Percentiles rank a stretch among this genome's conserved stretches.
Evolutionary conservation across 1,140 invertebrate species (phyloP).

Genomic region (Melitaea cinxia): DNA sequence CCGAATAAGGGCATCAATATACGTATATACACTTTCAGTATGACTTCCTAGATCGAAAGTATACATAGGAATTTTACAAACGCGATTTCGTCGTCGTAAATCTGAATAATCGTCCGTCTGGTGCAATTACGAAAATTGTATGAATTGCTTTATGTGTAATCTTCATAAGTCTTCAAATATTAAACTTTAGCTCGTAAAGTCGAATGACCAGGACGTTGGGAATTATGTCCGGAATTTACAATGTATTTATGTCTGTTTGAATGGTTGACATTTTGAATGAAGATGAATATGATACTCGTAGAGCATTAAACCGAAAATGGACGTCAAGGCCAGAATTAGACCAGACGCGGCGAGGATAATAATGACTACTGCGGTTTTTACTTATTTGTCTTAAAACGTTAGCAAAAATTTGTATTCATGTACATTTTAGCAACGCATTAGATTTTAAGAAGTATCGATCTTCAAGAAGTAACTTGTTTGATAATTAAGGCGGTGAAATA

Average conservation of each 20-base stretch:
- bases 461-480: no score
- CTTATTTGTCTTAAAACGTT: background rate
- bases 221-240: slow-evolving; percentile 36
- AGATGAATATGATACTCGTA: slow-evolving; percentile 34
- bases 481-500: no score
- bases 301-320: slow-evolving; percentile 27
- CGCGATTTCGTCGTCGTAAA: slow-evolving; percentile 32
- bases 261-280: slow-evolving; percentile 39
- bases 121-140: slow-evolving; percentile 40
- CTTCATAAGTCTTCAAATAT: slow-evolving; percentile 33
- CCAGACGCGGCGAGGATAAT: slow-evolving; percentile 20
- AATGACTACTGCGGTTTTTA: slow-evolving; percentile 15
- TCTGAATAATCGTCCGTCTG: slow-evolving; percentile 34
- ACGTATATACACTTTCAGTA: slow-evolving; percentile 3
- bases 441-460: no score
- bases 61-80: slow-evolving; percentile 29
- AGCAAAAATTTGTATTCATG: background rate
- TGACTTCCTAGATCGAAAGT: slow-evolving; percentile 37
- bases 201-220: slow-evolving; percentile 13
- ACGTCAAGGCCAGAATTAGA: slow-evolving; percentile 30
- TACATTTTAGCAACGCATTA: background rate
- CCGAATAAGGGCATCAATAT: slow-evolving; percentile 24
- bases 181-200: slow-evolving; percentile 25
- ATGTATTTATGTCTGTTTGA: slow-evolving; percentile 24
- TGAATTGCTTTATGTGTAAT: slow-evolving; percentile 31